A percentile compares a stretch with the other conserved stretches of the same genome.
Conservation (phyloP, 35 echinoderm and acorn worm genomes). For the Ophioderma brevispina region DNA sequence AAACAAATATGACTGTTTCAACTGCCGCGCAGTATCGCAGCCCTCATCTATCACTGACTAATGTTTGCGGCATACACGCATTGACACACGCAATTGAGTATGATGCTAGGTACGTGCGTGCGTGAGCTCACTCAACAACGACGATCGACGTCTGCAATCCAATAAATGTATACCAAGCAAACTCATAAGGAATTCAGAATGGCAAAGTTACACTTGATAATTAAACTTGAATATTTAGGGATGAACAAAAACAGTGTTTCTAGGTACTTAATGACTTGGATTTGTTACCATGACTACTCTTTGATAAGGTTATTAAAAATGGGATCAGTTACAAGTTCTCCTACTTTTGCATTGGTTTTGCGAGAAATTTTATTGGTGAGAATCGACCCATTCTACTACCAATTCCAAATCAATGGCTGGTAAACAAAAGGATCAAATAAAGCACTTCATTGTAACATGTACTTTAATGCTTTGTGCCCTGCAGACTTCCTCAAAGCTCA, state of each 20-base stretch:
- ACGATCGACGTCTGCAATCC: not conserved
- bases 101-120: not conserved
- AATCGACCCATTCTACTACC: no score
- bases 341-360: no score
- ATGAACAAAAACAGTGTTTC: not conserved
- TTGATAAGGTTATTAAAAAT: not conserved
- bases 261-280: not conserved
- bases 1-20: slow-evolving; percentile 14
- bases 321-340: no score
- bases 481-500: no score
- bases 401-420: no score
- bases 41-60: not conserved
- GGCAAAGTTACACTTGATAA: not conserved
- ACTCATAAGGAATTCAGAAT: not conserved
- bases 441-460: no score
- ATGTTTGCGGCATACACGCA: slow-evolving; percentile 2
- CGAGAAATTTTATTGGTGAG: no score
- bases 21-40: not conserved
- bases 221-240: not conserved
- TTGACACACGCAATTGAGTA: slow-evolving; percentile 8
- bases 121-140: not conserved
- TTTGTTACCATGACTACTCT: not conserved
- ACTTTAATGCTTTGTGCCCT: no score
- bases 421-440: no score
- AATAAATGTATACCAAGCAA: not conserved